Base-by-base conservation (phyloP, 2,113 vertebrate species). In the Ptyas mucosa region DNA sequence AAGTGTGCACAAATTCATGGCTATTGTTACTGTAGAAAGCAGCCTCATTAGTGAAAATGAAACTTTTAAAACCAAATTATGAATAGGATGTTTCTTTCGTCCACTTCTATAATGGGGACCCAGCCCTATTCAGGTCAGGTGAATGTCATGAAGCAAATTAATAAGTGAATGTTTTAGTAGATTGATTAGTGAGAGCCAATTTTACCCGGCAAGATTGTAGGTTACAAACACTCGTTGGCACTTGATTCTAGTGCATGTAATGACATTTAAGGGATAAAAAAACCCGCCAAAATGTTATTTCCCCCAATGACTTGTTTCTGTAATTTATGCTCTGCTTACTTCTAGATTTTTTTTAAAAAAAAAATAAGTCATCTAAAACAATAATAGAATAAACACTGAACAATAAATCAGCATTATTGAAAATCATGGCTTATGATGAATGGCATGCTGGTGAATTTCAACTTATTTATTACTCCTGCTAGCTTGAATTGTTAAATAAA, bases 91-190 rank as follows among this genome's bases (percentile, higher is more conserved):
- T 81, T 81, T 81, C 18, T 81, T 81, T 43, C 0, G 2, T 18
- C 75, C 75, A 81, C 34, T 18, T 81, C 34, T 81, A 43, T 39
- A 81, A 43, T 39, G n/a, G 18, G 18, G 34, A 81, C 75, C 7
- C 9, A 52, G 64, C 39, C 53, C 21, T 89, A 34, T 69, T 90
- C 55, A 26, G 43, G 64, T 86, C 58, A 91, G 64, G 51, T 91
- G 1, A 4, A n/a, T 94, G 94, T 95, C 93, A 89, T 88, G 92
- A 87, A 91, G 81, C 49, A 95, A 90, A 54, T 90, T 23, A n/a
- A 90, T 90, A 64, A 53, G 3, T 90, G 9, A 90, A 75, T 52
- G 46, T 20, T 86, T 91, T 58, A 58, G 7, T 81, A 49, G 29
- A 85, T 86, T 91, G 49, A 61, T 43, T 61, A 49, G 23, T 23